Evolutionary conservation across 30 jellyfish, hydroid and myxozoan genomes (phyloP).

Genomic region (Hydractinia echinata): DNA sequence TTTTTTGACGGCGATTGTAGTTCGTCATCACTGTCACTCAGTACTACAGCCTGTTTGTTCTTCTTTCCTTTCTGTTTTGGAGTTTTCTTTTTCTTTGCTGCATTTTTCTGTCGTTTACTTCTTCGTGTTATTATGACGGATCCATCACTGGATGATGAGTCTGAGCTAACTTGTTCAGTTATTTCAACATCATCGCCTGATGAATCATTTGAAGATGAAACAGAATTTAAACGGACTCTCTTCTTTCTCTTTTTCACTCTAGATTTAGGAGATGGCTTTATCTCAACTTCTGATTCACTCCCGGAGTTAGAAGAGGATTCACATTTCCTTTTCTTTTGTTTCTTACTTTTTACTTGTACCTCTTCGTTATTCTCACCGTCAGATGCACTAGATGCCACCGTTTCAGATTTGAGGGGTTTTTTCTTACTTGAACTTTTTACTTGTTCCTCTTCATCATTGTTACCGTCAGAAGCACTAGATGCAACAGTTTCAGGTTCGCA

Average conservation of each 20-base stretch:
- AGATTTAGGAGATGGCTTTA: neutral
- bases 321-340: neutral
- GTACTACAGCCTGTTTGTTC: constrained; percentile 32
- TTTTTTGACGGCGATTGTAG: constrained; percentile 35
- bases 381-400: too few species aligned
- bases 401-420: too few species aligned
- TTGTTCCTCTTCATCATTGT: too few species aligned
- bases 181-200: neutral
- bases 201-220: constrained; percentile 14
- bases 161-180: constrained; percentile 40
- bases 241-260: constrained; percentile 10
- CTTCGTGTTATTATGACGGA: constrained; percentile 6
- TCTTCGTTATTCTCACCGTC: too few species aligned
- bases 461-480: too few species aligned
- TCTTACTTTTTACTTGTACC: neutral
- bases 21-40: constrained; percentile 38
- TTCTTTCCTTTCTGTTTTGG: constrained; percentile 33
- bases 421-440: neutral
- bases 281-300: constrained; percentile 23
- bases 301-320: neutral
- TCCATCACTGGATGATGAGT: constrained; percentile 33
- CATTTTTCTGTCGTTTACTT: constrained; percentile 12
- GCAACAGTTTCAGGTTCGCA: constrained; percentile 6
- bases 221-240: constrained; percentile 18
- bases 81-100: neutral